phyloP scores from a whole-genome alignment of 2,888 invertebrate species.

The Ferrisia virgata region DNA sequence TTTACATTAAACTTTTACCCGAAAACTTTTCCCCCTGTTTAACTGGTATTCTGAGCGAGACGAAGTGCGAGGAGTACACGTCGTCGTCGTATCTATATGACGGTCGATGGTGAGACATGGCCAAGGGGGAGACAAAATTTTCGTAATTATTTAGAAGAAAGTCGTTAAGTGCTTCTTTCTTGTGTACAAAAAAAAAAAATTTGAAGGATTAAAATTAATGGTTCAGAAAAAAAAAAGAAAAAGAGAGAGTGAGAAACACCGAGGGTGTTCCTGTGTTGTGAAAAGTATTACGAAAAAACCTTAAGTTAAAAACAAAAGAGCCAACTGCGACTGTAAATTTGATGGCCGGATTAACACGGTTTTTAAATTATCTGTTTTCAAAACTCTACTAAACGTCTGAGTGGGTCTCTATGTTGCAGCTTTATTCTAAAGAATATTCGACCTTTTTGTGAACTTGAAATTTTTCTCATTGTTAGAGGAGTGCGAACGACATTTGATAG shows the following conservation, averaged over 20 bases:
- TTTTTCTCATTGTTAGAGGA: not conserved
- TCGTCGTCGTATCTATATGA: not conserved
- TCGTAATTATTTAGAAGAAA: slow-evolving; percentile 23
- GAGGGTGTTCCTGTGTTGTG: not conserved
- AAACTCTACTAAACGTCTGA: not conserved
- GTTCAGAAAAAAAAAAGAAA: slow-evolving; percentile 1
- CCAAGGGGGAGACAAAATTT: not conserved
- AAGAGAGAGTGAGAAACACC: too few species aligned
- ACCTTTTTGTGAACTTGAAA: not conserved
- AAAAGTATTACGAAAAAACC: not conserved
- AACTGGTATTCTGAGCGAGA: not conserved
- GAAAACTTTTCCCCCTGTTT: not conserved
- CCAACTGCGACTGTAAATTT: slow-evolving; percentile 20
- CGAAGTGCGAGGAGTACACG: not conserved
- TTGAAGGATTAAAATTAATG: slow-evolving; percentile 30
- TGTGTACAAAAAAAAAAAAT: slow-evolving; percentile 11
- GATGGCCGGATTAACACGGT: slow-evolving; percentile 10
- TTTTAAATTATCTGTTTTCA: slow-evolving; percentile 11
- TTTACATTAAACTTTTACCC: slow-evolving; percentile 16
- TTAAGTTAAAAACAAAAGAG: slow-evolving; percentile 23
- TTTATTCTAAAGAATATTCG: not conserved
- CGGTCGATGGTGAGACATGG: not conserved
- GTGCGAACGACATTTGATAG: too few species aligned
- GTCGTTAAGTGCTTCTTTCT: slow-evolving; percentile 28
- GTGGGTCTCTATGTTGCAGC: too few species aligned